phyloP scores from a whole-genome alignment of 2,888 invertebrate genomes.

The Entomobrya proxima region DNA sequence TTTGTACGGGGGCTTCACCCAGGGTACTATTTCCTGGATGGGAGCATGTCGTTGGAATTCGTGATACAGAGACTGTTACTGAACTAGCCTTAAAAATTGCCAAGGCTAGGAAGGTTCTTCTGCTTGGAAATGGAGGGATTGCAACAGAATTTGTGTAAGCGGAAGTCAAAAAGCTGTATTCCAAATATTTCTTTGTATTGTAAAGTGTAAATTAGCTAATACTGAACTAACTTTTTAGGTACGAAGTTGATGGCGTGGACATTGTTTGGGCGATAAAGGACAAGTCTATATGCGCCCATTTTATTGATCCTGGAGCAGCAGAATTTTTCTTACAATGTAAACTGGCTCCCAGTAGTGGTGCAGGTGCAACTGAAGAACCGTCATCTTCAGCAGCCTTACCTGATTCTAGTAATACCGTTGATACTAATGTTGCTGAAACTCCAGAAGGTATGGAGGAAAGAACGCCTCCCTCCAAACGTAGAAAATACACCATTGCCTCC shows the following conservation, averaged over 20 bases:
- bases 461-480: conserved; percentile 27
- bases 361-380: neutral
- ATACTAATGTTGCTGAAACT: neutral
- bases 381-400: neutral
- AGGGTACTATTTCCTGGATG: conserved; percentile 83
- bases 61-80: conserved; percentile 95
- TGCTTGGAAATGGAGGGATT: conserved; percentile 99
- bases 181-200: neutral
- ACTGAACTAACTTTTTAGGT: conserved; percentile 76
- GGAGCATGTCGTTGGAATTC: conserved; percentile 87
- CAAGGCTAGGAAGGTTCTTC: conserved; percentile 84
- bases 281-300: conserved; percentile 93
- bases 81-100: conserved; percentile 85
- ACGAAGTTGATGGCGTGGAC: conserved; percentile 89
- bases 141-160: conserved; percentile 93
- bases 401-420: too few relatives aligned
- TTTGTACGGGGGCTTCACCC: conserved; percentile 94
- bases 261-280: conserved; percentile 97
- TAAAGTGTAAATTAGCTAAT: neutral
- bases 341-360: conserved; percentile 12
- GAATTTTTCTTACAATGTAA: conserved; percentile 87
- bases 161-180: too few relatives aligned
- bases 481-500: conserved; percentile 78
- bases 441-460: neutral
- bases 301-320: conserved; percentile 96